Conservation (phyloP, 2,888 invertebrate genomes). For the Yponomeuta cagnagella region DNA sequence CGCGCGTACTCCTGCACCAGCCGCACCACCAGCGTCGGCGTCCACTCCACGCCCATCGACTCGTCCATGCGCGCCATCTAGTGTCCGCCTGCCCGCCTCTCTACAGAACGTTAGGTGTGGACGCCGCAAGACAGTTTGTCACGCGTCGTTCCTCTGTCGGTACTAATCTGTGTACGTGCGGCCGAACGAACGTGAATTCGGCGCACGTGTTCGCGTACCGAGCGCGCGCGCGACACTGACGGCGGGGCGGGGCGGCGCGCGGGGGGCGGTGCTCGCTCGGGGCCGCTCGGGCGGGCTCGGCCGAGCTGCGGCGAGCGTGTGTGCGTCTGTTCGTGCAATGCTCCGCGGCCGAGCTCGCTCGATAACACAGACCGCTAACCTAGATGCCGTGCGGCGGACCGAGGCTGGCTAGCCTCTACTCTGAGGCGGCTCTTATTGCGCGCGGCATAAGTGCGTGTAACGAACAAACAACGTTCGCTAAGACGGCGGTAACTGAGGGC, state of each 20-base stretch:
- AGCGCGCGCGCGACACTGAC: conserved; percentile 11
- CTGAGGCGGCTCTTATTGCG: too few relatives aligned
- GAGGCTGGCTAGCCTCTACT: too few relatives aligned
- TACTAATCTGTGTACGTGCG: background rate
- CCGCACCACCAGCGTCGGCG: conserved; percentile 40
- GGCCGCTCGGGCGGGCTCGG: conserved; percentile 14
- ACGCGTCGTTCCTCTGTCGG: background rate
- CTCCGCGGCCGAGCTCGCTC: conserved; percentile 4
- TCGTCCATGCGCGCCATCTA: conserved; percentile 1
- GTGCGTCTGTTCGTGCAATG: background rate
- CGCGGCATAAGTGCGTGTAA: too few relatives aligned
- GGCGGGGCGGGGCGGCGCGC: conserved; percentile 8
- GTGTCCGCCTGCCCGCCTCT: too few relatives aligned
- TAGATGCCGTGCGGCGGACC: too few relatives aligned
- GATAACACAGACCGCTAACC: background rate
- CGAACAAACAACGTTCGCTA: too few relatives aligned
- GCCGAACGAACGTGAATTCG: conserved; percentile 11
- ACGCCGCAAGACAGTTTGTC: background rate
- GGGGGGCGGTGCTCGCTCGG: conserved; percentile 10
- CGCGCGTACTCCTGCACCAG: conserved; percentile 47
- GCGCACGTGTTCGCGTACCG: conserved; percentile 10
- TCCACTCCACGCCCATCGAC: conserved; percentile 39
- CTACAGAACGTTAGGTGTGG: too few relatives aligned
- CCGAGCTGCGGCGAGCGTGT: background rate
- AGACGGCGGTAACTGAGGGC: too few relatives aligned